Percentiles rank a stretch among this genome's conserved stretches.
Evolutionary conservation across 2,797 vertebrate species (phyloP).

Genomic region (Melanotaenia boesemani): DNA sequence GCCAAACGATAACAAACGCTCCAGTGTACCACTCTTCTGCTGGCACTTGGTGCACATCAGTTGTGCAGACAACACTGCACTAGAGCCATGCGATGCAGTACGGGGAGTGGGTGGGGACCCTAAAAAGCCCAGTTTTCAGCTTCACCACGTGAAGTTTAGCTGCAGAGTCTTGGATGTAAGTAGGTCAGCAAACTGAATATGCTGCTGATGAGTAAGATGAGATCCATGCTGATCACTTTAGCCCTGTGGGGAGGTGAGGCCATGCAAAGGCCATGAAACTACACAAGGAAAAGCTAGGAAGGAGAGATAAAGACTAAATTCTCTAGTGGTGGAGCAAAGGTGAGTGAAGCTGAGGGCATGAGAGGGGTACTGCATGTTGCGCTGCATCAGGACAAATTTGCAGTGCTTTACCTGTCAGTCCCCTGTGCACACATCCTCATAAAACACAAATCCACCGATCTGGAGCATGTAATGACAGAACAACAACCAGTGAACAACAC

Average conservation of each 20-base stretch:
- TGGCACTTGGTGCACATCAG: slow-evolving; percentile 51
- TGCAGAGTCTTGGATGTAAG: slow-evolving; percentile 39
- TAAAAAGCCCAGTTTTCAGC: slow-evolving; percentile 42
- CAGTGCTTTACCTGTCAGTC: slow-evolving; percentile 79
- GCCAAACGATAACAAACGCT: slow-evolving; percentile 66
- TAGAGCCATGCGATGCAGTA: slow-evolving; percentile 58
- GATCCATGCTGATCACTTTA: slow-evolving; percentile 45
- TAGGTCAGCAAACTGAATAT: slow-evolving; percentile 65
- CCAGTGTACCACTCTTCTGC: slow-evolving; percentile 54
- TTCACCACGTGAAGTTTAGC: slow-evolving; percentile 39
- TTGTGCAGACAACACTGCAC: slow-evolving; percentile 45
- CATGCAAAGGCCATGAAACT: slow-evolving; percentile 71
- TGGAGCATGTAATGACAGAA: slow-evolving; percentile 83
- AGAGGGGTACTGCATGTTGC: slow-evolving; percentile 42
- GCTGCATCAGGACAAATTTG: slow-evolving; percentile 47
- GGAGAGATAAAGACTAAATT: slow-evolving; percentile 42
- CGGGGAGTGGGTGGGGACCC: slow-evolving; percentile 27
- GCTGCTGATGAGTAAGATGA: slow-evolving; percentile 66
- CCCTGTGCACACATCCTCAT: slow-evolving; percentile 80
- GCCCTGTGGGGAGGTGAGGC: slow-evolving; percentile 59
- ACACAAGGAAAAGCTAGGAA: slow-evolving; percentile 55
- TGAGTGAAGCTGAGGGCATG: slow-evolving; percentile 34
- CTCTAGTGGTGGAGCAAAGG: slow-evolving; percentile 8
- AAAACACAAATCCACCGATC: slow-evolving; percentile 85
- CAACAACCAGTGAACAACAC: slow-evolving; percentile 75